Percentiles rank a stretch among this genome's conserved stretches.
Evolutionary conservation across 2,113 vertebrate genomes (phyloP).

Genomic region (Burhinus oedicnemus): DNA sequence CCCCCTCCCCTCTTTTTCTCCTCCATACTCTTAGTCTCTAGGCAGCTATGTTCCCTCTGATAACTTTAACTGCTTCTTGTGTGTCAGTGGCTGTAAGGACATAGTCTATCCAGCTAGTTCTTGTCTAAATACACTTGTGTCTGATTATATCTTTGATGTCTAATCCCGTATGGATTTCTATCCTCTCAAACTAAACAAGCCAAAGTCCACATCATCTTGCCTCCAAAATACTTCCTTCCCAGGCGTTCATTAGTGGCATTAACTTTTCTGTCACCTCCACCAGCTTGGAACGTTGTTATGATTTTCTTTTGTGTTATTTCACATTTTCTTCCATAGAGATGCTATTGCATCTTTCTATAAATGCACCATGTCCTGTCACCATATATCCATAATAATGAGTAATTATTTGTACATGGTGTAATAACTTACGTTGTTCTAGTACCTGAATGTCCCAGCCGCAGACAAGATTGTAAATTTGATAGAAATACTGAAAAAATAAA

Average conservation of each 20-base stretch:
- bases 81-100: not conserved
- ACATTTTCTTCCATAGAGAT: not conserved
- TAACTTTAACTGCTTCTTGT: not conserved
- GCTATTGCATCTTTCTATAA: not conserved
- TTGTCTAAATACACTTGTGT: not conserved
- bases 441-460: not conserved
- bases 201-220: not conserved
- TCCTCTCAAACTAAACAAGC: not conserved
- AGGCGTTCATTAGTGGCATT: not conserved
- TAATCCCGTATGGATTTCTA: not conserved
- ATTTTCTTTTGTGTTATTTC: not conserved
- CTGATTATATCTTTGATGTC: not conserved
- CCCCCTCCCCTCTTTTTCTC: not conserved
- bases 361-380: not conserved
- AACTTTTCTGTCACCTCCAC: not conserved
- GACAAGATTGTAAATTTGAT: not conserved
- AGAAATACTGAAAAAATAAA: not conserved
- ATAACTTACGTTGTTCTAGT: not conserved
- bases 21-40: not conserved
- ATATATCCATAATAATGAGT: not conserved
- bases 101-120: not conserved
- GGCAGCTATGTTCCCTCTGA: not conserved
- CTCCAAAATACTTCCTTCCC: not conserved
- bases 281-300: not conserved
- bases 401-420: not conserved